Percentiles rank a stretch among this genome's conserved stretches.
phyloP scores from a whole-genome alignment of 2,797 vertebrate species.

The Schizothorax lantsangensis region DNA sequence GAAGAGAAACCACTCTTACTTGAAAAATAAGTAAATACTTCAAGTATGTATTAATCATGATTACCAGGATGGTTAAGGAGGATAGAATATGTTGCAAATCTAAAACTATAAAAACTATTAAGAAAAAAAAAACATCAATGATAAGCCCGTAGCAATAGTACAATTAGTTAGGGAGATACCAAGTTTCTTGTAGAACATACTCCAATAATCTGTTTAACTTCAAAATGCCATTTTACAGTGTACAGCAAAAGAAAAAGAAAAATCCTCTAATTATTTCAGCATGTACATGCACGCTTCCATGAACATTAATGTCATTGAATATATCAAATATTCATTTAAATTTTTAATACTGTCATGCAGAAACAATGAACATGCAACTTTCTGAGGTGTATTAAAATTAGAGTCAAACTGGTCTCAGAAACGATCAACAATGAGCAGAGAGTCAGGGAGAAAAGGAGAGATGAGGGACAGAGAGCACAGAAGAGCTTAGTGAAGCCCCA shows the following conservation, averaged over 20 bases:
- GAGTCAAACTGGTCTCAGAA: conserved; percentile 1
- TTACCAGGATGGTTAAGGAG: not conserved
- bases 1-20: not conserved
- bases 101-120: not conserved
- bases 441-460: conserved; percentile 16
- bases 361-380: not conserved
- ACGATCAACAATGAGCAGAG: not conserved
- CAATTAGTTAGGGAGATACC: not conserved
- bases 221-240: not conserved
- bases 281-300: not conserved
- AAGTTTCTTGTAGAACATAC: not conserved
- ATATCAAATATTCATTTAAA: not conserved
- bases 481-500: conserved; percentile 53
- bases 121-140: not conserved
- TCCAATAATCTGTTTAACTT: not conserved
- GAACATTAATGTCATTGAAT: not conserved
- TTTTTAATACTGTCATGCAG: not conserved
- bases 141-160: not conserved
- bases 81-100: not conserved
- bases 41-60: not conserved
- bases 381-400: not conserved
- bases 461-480: conserved; percentile 18
- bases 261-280: not conserved
- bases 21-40: not conserved
- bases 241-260: not conserved